Conservation (phyloP, 1,140 invertebrate species). For the Drosophila auraria region DNA sequence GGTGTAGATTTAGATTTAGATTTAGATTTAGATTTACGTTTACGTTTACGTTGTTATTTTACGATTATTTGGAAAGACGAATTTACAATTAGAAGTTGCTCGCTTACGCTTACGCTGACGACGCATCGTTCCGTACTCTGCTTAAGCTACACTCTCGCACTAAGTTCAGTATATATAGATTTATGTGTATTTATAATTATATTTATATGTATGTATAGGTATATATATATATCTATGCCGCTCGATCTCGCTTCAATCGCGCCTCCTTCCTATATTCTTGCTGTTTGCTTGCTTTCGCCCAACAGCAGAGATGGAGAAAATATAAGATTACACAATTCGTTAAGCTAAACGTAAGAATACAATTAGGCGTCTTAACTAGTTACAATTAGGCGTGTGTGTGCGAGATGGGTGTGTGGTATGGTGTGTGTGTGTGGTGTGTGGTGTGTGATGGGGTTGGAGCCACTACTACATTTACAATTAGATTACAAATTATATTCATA, state of each 20-base stretch:
- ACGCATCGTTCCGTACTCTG: constrained; percentile 35
- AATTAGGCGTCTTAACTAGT: constrained; percentile 53
- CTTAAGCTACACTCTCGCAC: constrained; percentile 50
- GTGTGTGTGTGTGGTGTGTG: not conserved
- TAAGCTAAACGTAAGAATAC: constrained; percentile 46
- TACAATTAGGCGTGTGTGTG: constrained; percentile 29
- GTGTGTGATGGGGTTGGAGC: constrained; percentile 12
- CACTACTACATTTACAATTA: constrained; percentile 46
- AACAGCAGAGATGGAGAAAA: constrained; percentile 30
- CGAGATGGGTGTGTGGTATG: not conserved
- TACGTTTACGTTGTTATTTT: constrained; percentile 66
- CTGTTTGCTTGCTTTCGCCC: constrained; percentile 8
- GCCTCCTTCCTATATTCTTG: not conserved
- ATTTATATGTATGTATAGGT: constrained; percentile 37
- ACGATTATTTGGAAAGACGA: constrained; percentile 82
- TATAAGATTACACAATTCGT: constrained; percentile 49
- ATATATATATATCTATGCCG: constrained; percentile 40
- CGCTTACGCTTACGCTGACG: constrained; percentile 15
- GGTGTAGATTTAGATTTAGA: constrained; percentile 31
- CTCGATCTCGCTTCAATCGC: constrained; percentile 15
- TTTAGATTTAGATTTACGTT: constrained; percentile 37
- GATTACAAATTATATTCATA: constrained; percentile 51
- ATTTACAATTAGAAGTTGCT: constrained; percentile 79
- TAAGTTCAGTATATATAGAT: constrained; percentile 36
- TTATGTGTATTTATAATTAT: constrained; percentile 35